Percentiles rank a stretch among this genome's conserved stretches.
phyloP scores from a whole-genome alignment of 2,888 invertebrate species.

The Dryomyza anilis region DNA sequence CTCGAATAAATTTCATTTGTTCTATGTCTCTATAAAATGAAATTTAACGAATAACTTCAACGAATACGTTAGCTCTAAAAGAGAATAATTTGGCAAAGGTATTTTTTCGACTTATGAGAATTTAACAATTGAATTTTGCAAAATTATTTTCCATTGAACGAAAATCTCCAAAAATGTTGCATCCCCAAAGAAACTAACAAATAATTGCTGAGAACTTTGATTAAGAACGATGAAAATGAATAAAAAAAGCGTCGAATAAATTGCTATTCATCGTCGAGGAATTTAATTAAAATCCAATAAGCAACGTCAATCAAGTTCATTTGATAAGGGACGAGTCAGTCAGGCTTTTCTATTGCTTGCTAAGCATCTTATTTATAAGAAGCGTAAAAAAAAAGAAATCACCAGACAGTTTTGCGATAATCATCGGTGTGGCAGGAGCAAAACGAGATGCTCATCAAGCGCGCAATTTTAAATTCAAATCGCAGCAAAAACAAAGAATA shows the following conservation, averaged over 20 bases:
- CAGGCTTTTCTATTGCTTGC: not conserved
- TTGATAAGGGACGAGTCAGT: not conserved
- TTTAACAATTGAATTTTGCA: too few relatives aligned
- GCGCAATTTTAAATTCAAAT: constrained; percentile 13
- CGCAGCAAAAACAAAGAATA: not conserved
- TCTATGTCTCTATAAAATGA: too few relatives aligned
- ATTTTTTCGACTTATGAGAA: too few relatives aligned
- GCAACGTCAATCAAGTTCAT: constrained; percentile 18
- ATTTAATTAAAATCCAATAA: constrained; percentile 26
- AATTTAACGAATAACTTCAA: too few relatives aligned
- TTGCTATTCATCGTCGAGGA: constrained; percentile 4
- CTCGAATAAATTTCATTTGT: too few relatives aligned
- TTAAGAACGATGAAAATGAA: not conserved
- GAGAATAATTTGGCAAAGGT: too few relatives aligned
- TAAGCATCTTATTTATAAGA: not conserved
- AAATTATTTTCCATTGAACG: too few relatives aligned
- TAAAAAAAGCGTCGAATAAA: not conserved
- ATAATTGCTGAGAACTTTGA: too few relatives aligned
- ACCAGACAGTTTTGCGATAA: not conserved
- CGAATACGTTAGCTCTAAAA: too few relatives aligned
- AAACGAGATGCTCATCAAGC: constrained; percentile 1
- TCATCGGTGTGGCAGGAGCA: too few relatives aligned
- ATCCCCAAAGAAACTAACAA: too few relatives aligned
- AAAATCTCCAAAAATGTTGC: too few relatives aligned
- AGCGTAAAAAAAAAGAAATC: not conserved